Evolutionary conservation across 2,888 invertebrate species (phyloP), one percentile per base, ranked within the genome.

Genomic region (Prionchulus punctatus): DNA sequence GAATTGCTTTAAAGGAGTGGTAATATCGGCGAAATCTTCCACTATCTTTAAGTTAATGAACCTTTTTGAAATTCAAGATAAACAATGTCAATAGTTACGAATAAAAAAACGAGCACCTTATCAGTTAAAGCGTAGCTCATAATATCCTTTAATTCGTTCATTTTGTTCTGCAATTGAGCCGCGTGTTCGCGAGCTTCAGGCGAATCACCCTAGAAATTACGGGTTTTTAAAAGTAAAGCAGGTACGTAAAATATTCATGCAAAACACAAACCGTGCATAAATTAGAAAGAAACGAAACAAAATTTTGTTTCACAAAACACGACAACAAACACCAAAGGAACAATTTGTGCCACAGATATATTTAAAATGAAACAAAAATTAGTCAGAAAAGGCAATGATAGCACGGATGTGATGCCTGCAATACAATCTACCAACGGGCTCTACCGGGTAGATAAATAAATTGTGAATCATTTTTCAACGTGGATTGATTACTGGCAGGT

Each of bases 11-110:
- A 96, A 75, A 0, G 94, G 92, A 3, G 90, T 87, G 25, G 85
- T 84, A 30, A 91, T 88, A 71, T 96, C 94, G 64, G 92, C 86
- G 71, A 94, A 94, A 75, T 94, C 92, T 70, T 92, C 91, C 0
- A 94, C 92, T 4, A 92, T 90, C 72, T 73, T 61, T 27, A 59
- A 43, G n/a, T n/a, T n/a, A n/a, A n/a, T n/a, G 21, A 54, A 47
- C 25, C 47, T 23, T 53, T 43, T 15, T n/a, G n/a, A n/a, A n/a
- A n/a, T n/a, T n/a, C n/a, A n/a, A n/a, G n/a, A n/a, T n/a, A n/a
- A 12, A 42, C 12, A 42, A 42, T 42, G 42, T 42, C 15, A n/a
- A 18, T 21, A 12, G 21, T 42, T 15, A 18, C n/a, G 42, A 42
- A 18, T 42, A 18, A 42, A 42, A 42, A 18, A 1, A 36, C 54